These are phyloP conservation scores for Pogona vitticeps DNA, from an alignment of 2,113 vertebrate species.

Conservation along the genomic window DNA sequence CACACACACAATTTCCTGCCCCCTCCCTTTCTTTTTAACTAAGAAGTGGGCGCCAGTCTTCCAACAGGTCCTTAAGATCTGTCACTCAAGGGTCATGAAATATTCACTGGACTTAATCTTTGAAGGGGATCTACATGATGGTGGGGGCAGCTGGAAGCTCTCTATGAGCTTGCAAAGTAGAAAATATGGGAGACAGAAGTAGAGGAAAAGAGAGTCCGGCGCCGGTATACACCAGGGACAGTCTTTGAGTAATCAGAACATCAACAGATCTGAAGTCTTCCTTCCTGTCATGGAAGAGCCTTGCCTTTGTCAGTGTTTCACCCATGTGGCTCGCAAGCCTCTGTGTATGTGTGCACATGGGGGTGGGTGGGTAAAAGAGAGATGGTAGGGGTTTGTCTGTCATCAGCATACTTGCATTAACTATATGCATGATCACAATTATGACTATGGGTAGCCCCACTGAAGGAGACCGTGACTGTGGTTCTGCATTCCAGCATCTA, in stretches of 20 bases:
- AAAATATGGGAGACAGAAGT: conserved; percentile 30
- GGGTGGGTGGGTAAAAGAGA: neutral
- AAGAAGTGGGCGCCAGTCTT: conserved; percentile 78
- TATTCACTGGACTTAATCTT: conserved; percentile 80
- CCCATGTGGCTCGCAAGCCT: neutral
- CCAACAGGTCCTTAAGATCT: conserved; percentile 76
- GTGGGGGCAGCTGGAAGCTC: conserved; percentile 57
- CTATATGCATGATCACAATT: no score
- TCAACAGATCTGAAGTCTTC: neutral
- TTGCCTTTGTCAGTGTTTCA: neutral
- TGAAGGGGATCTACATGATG: conserved; percentile 69
- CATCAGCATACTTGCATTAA: neutral
- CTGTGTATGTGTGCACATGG: neutral
- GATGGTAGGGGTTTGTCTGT: neutral
- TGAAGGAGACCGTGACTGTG: no score
- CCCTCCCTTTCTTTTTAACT: conserved; percentile 54
- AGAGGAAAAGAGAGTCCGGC: conserved; percentile 14
- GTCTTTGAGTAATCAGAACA: conserved; percentile 25
- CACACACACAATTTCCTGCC: conserved; percentile 28
- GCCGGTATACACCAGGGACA: conserved; percentile 10
- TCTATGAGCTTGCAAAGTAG: conserved; percentile 64
- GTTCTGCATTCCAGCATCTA: no score
- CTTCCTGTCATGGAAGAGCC: neutral
- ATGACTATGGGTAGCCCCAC: neutral
- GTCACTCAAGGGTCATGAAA: conserved; percentile 81